These are phyloP conservation scores for Austrofundulus limnaeus DNA, from an alignment of 2,113 vertebrate species.

Conservation along the genomic window DNA sequence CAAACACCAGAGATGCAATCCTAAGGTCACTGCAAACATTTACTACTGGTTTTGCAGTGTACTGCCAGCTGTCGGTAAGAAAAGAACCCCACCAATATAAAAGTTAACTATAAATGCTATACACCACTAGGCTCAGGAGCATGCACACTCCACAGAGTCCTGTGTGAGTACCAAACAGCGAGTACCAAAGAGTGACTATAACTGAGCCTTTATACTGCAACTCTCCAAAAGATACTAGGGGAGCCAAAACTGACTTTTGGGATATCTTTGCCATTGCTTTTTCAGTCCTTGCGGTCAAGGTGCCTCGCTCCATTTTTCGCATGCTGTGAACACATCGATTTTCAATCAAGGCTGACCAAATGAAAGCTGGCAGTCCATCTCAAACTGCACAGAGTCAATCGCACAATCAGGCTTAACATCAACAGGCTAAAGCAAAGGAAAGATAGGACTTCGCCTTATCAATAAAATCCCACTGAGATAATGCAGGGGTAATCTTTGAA, in stretches of 20 bases:
- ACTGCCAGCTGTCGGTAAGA: too few relatives aligned
- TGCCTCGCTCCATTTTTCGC: conserved; percentile 59
- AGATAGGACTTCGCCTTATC: conserved; percentile 54
- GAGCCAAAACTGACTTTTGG: conserved; percentile 22
- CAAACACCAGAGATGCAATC: too few relatives aligned
- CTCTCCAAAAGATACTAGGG: conserved; percentile 16
- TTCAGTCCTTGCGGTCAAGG: conserved; percentile 29
- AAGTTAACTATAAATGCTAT: too few relatives aligned
- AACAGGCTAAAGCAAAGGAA: conserved; percentile 37
- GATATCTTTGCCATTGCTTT: conserved; percentile 20
- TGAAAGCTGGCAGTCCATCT: conserved; percentile 68
- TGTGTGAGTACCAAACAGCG: too few relatives aligned
- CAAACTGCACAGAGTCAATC: conserved; percentile 32
- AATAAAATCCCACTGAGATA: conserved; percentile 44
- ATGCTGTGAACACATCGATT: conserved; percentile 57
- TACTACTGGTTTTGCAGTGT: too few relatives aligned
- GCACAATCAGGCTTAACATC: conserved; percentile 59
- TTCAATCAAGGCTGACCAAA: conserved; percentile 67
- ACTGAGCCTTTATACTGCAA: conserved; percentile 5
- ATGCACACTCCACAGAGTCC: too few relatives aligned
- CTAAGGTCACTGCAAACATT: too few relatives aligned
- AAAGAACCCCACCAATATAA: too few relatives aligned
- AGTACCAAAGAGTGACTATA: too few relatives aligned
- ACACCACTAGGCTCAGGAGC: too few relatives aligned
- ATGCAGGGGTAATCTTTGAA: conserved; percentile 33